Conservation (phyloP, 2,797 vertebrate species). For the Artibeus jamaicensis region DNA sequence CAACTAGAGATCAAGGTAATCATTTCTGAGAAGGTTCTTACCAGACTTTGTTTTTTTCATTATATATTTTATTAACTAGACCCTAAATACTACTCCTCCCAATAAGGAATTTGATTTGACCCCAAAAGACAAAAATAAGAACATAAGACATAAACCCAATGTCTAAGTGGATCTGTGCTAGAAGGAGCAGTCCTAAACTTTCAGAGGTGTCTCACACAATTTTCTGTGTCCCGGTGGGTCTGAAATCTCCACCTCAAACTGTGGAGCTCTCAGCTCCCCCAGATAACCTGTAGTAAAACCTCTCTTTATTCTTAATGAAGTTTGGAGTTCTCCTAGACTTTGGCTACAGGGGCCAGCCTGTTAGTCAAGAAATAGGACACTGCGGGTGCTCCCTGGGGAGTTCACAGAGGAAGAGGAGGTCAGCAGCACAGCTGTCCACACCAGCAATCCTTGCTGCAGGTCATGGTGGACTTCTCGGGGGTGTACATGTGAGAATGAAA, state of each 20-base stretch:
- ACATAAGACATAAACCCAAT: background rate
- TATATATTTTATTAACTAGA: slow-evolving; percentile 13
- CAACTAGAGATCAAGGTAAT: background rate
- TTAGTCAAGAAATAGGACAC: background rate
- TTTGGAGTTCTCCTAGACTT: background rate
- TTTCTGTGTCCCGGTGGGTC: background rate
- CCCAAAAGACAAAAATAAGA: background rate
- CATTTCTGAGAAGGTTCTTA: slow-evolving; percentile 18
- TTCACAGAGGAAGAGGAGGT: background rate
- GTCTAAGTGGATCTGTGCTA: background rate
- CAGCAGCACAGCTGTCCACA: accelerated
- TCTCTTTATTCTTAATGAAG: background rate
- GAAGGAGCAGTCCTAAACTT: background rate
- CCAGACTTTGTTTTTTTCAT: background rate
- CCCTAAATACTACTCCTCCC: background rate
- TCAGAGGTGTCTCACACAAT: background rate
- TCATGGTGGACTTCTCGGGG: background rate
- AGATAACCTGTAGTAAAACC: background rate
- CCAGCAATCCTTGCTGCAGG: background rate
- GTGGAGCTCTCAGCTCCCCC: background rate
- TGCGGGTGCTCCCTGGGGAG: background rate
- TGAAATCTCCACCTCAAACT: background rate
- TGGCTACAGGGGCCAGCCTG: background rate
- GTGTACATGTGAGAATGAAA: background rate
- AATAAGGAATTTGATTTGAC: background rate